A percentile compares a stretch with the other conserved stretches of the same genome.
Conservation (phyloP, 2,888 invertebrate species). For the Cheilosia urbana region DNA sequence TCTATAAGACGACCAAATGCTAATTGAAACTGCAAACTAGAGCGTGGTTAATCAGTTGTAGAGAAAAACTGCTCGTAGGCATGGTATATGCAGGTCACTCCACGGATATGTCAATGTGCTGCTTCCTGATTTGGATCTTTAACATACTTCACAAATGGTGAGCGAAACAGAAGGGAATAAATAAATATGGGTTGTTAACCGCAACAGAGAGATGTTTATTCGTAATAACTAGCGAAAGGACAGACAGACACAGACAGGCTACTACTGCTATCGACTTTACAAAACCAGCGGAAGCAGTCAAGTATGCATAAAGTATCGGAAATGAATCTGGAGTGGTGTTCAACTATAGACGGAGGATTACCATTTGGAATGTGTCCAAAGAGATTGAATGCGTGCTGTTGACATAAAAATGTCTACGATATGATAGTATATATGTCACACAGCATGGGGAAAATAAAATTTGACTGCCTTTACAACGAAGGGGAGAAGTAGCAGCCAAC, state of each 20-base stretch:
- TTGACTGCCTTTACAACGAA: conserved; percentile 14
- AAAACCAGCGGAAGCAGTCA: conserved; percentile 56
- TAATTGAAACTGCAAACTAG: conserved; percentile 56
- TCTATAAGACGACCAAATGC: conserved; percentile 37
- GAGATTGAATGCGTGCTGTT: conserved; percentile 35
- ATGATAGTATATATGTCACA: conserved; percentile 5
- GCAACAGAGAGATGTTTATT: conserved; percentile 43
- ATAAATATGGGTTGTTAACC: conserved; percentile 46
- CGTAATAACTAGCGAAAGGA: conserved; percentile 37
- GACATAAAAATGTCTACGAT: conserved; percentile 36
- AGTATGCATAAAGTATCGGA: conserved; percentile 38
- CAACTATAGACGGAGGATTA: conserved; percentile 30
- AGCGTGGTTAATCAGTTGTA: conserved; percentile 45
- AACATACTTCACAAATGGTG: conserved; percentile 17
- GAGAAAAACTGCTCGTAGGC: conserved; percentile 3
- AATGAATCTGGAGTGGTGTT: conserved; percentile 49
- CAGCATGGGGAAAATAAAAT: background rate
- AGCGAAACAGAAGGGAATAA: conserved; percentile 25
- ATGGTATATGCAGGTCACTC: conserved; percentile 59
- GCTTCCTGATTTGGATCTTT: conserved; percentile 63
- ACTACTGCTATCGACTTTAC: conserved; percentile 6
- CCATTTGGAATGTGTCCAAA: conserved; percentile 63
- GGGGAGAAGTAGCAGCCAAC: background rate
- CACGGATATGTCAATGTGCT: conserved; percentile 61
- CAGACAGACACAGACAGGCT: conserved; percentile 41